Conservation (phyloP, 2,797 vertebrate genomes). For the Alca torda region DNA sequence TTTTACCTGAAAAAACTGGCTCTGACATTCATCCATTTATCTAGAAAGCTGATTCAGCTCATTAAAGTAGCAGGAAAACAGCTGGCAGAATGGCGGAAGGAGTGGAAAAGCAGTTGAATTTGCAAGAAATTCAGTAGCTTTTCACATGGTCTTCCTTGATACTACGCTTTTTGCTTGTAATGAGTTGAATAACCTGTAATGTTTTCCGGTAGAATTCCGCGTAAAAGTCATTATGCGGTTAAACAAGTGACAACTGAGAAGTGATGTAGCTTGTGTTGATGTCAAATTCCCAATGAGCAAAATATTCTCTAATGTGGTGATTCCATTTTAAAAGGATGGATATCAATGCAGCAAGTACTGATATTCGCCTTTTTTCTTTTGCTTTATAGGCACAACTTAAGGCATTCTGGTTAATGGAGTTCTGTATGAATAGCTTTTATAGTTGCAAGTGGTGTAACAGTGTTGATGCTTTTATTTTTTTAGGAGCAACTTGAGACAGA, state of each 20-base stretch:
- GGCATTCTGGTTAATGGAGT: neutral
- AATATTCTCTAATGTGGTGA: neutral
- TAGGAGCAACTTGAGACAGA: conserved; percentile 81
- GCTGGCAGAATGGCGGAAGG: neutral
- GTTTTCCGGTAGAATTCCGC: neutral
- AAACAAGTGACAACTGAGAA: neutral
- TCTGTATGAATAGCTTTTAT: neutral
- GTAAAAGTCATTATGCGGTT: neutral
- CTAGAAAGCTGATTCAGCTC: neutral
- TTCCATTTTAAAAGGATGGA: neutral
- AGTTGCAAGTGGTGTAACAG: neutral
- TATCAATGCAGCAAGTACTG: rapidly evolving
- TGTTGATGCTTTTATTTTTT: neutral
- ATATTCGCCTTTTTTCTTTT: neutral
- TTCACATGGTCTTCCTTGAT: neutral
- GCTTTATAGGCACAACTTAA: neutral
- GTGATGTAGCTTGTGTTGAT: neutral
- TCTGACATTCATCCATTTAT: neutral
- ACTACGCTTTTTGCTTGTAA: neutral
- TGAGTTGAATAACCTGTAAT: neutral
- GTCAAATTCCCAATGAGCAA: neutral
- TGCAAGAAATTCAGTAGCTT: neutral
- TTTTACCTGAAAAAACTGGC: neutral
- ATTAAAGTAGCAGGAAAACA: neutral
- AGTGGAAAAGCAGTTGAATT: neutral